These are phyloP conservation scores for Philantomba maxwellii DNA, from an alignment of 2,113 vertebrate species.

Conservation along the genomic window DNA sequence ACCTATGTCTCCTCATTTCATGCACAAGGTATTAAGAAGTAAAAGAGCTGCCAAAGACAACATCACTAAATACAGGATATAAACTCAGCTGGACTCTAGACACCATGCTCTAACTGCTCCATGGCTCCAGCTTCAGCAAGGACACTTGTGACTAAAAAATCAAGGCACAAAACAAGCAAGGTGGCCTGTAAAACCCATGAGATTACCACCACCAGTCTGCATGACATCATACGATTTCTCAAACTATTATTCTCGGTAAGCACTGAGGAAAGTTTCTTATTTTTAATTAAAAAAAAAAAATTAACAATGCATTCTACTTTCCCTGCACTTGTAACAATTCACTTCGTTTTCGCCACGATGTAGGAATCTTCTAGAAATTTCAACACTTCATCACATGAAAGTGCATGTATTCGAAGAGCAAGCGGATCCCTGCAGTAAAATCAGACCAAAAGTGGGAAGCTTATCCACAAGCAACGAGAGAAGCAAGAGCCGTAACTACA, in stretches of 20 bases:
- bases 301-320: not conserved
- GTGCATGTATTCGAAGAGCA: not conserved
- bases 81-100: not conserved
- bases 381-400: not conserved
- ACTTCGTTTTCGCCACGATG: not conserved
- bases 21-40: not conserved
- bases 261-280: not conserved
- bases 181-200: not conserved
- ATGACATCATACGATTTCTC: not conserved
- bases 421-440: not conserved
- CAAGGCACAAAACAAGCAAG: not conserved
- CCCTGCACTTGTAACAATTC: not conserved
- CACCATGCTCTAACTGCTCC: not conserved
- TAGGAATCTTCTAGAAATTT: not conserved
- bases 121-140: not conserved
- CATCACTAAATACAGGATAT: not conserved
- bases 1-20: not conserved
- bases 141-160: not conserved
- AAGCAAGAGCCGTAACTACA: fast-evolving
- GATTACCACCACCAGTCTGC: not conserved
- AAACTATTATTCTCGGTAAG: not conserved
- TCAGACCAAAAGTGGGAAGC: not conserved
- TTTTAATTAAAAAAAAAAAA: not conserved
- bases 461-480: fast-evolving
- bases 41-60: not conserved